Evolutionary conservation across 2,888 invertebrate species (phyloP).

Genomic region (Meandrusa payeni): DNA sequence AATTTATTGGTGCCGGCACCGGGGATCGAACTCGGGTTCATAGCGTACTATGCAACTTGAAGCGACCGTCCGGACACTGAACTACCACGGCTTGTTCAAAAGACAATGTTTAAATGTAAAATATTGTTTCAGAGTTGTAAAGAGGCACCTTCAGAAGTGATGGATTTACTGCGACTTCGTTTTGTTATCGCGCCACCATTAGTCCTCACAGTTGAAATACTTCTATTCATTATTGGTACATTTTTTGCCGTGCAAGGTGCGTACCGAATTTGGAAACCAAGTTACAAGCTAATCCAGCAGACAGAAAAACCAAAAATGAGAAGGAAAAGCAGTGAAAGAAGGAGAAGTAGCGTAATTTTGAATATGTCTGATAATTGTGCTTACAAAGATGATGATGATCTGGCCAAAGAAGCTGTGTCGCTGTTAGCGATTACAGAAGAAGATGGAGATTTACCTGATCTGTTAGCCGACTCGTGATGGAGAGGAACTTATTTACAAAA

Average conservation of each 20-base stretch:
- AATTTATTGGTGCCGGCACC: no score
- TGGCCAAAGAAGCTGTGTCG: slow-evolving; percentile 58
- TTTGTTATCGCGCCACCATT: slow-evolving; percentile 75
- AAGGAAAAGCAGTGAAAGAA: slow-evolving; percentile 35
- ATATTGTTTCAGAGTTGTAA: slow-evolving; percentile 53
- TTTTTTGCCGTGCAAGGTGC: slow-evolving; percentile 61
- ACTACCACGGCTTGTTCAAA: no score
- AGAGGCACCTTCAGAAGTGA: slow-evolving; percentile 60
- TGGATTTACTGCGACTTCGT: slow-evolving; percentile 64
- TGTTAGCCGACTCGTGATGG: slow-evolving; percentile 37
- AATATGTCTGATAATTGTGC: slow-evolving; percentile 49
- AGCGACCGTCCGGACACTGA: no score
- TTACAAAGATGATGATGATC: slow-evolving; percentile 48
- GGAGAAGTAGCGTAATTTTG: slow-evolving; percentile 45
- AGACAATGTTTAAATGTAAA: no score
- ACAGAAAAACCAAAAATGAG: slow-evolving; percentile 31
- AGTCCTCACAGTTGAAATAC: slow-evolving; percentile 63
- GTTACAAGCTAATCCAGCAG: slow-evolving; percentile 47
- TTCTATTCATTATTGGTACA: slow-evolving; percentile 67
- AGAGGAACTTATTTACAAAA: no score
- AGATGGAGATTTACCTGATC: slow-evolving; percentile 47
- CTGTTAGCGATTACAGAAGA: slow-evolving; percentile 57
- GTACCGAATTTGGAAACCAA: slow-evolving; percentile 54
- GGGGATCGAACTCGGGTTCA: no score
- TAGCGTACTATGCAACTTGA: no score